Evolutionary conservation across 2,113 vertebrate species (phyloP).

Genomic region (Labeo rohita): DNA sequence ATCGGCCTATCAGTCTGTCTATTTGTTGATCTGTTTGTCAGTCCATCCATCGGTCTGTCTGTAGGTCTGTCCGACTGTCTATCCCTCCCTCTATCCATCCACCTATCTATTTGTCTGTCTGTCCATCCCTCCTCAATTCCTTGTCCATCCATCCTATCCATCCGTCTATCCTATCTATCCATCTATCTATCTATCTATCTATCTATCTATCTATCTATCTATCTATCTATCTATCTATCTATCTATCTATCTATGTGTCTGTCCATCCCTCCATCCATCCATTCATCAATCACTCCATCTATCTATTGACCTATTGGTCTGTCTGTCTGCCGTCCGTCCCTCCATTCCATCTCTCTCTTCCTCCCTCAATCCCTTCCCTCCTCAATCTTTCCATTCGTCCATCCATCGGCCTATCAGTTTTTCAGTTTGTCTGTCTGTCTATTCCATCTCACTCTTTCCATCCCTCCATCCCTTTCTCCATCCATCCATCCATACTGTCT

Average conservation of each 20-base stretch:
- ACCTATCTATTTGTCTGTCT: neutral
- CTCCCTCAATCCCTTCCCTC: neutral
- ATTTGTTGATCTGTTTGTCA: no score
- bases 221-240: neutral
- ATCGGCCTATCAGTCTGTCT: no score
- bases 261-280: neutral
- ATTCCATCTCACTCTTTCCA: neutral
- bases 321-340: neutral
- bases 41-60: no score
- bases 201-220: neutral
- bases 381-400: neutral
- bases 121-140: neutral
- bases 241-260: neutral
- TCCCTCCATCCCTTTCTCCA: no score
- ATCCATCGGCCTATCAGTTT: no score
- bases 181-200: neutral
- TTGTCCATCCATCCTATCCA: no score
- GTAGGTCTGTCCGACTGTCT: neutral
- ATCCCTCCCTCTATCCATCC: neutral
- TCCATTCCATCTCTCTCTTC: no score
- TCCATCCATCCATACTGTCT: no score
- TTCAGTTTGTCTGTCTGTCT: no score
- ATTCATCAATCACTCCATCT: neutral
- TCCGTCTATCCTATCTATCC: no score
- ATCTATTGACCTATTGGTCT: neutral